Conservation (phyloP, 2,113 vertebrate species). For the Vulpes ferrilata region DNA sequence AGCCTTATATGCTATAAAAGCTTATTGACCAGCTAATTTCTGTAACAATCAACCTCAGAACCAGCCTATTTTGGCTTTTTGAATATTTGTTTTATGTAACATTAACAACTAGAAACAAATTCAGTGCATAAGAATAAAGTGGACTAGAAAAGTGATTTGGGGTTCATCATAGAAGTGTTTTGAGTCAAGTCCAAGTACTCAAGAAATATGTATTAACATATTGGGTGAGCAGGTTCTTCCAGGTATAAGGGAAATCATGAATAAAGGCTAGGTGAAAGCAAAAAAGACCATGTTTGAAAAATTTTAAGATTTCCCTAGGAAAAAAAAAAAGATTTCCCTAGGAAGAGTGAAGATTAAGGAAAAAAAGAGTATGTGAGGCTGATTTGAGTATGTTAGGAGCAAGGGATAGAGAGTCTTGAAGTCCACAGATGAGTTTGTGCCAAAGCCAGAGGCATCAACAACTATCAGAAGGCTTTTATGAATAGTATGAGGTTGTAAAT, state of each 20-base stretch:
- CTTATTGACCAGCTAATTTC: constrained; percentile 62
- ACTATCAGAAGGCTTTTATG: constrained; percentile 34
- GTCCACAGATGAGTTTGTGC: background rate
- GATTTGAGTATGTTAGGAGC: background rate
- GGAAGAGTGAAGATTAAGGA: background rate
- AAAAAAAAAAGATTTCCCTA: background rate
- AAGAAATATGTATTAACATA: constrained; percentile 39
- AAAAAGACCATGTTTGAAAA: background rate
- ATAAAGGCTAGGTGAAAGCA: constrained; percentile 48
- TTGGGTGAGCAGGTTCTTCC: background rate
- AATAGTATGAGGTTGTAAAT: constrained; percentile 7
- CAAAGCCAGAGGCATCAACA: background rate
- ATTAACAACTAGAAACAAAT: constrained; percentile 60
- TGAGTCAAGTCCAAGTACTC: constrained; percentile 48
- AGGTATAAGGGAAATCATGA: background rate
- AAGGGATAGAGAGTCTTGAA: background rate
- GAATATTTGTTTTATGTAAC: constrained; percentile 42
- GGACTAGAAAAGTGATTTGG: constrained; percentile 46
- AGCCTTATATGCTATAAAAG: constrained; percentile 43
- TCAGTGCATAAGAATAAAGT: constrained; percentile 47
- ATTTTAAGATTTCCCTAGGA: background rate
- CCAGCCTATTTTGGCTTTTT: constrained; percentile 62
- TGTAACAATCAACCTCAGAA: constrained; percentile 60
- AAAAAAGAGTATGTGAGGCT: background rate
- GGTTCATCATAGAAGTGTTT: constrained; percentile 34